Percentiles rank a stretch among this genome's conserved stretches.
phyloP scores from a whole-genome alignment of 1,140 invertebrate genomes.

The Panonychus citri region DNA sequence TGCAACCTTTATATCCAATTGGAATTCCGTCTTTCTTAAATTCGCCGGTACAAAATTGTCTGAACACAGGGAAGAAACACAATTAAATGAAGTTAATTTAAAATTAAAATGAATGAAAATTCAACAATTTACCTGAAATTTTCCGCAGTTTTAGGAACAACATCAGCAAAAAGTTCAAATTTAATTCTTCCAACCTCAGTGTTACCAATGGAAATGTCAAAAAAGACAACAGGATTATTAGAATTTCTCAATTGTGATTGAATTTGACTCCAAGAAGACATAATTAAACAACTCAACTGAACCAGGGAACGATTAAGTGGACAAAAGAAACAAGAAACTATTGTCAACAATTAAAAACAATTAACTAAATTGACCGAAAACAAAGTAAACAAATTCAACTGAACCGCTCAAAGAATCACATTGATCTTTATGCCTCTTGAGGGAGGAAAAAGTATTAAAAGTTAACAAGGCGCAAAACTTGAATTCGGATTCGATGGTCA shows the following conservation, averaged over 20 bases:
- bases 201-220: conserved; percentile 41
- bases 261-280: conserved; percentile 78
- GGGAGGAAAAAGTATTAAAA: too few species aligned
- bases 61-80: conserved; percentile 17
- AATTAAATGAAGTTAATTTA: background rate
- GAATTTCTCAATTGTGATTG: conserved; percentile 67
- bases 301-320: too few species aligned
- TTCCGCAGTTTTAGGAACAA: conserved; percentile 90
- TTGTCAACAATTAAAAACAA: too few species aligned
- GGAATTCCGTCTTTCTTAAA: conserved; percentile 65
- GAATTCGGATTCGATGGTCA: too few species aligned
- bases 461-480: too few species aligned
- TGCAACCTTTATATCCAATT: conserved; percentile 79
- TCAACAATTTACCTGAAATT: conserved; percentile 51
- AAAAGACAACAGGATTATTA: conserved; percentile 80
- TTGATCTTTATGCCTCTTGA: too few species aligned
- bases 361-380: too few species aligned
- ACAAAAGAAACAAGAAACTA: too few species aligned
- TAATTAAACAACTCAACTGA: conserved; percentile 19
- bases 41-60: conserved; percentile 95
- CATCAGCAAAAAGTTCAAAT: conserved; percentile 86
- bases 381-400: too few species aligned
- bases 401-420: too few species aligned
- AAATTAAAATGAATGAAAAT: background rate
- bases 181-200: conserved; percentile 63